A percentile compares a stretch with the other conserved stretches of the same genome.
Conservation (phyloP, 2,113 vertebrate genomes). For the Crotalus tigris region DNA sequence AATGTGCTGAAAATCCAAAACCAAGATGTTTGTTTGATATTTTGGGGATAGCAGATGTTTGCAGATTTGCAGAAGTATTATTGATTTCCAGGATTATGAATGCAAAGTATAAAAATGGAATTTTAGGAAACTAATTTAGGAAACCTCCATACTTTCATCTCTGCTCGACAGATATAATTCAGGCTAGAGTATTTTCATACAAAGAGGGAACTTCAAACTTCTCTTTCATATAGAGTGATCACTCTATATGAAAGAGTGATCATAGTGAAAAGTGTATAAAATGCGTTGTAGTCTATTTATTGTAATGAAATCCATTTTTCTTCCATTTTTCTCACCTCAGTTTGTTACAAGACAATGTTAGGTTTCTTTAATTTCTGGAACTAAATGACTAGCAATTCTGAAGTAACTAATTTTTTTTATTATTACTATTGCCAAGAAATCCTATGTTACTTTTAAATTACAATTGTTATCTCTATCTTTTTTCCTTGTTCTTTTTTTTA, state of each 20-base stretch:
- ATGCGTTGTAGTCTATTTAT: neutral
- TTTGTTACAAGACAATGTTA: neutral
- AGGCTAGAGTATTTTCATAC: neutral
- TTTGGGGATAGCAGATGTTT: neutral
- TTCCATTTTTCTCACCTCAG: neutral
- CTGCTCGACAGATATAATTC: neutral
- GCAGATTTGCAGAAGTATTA: neutral
- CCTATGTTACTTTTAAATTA: neutral
- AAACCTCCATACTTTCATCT: neutral
- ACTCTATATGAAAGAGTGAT: too few relatives aligned
- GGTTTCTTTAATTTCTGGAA: conserved; percentile 11
- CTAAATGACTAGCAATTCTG: neutral
- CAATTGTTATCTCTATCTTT: neutral
- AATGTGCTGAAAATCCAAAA: neutral
- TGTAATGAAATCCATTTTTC: neutral
- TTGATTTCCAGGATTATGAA: neutral
- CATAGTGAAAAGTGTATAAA: neutral
- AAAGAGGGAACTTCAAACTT: neutral
- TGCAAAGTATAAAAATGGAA: neutral
- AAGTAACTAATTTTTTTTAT: neutral
- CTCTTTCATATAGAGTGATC: neutral
- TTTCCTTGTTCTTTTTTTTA: neutral
- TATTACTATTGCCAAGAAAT: neutral
- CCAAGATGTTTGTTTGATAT: neutral
- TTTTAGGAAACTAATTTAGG: neutral